These are phyloP conservation scores for Varecia variegata DNA, from an alignment of 2,797 vertebrate genomes.

Conservation along the genomic window DNA sequence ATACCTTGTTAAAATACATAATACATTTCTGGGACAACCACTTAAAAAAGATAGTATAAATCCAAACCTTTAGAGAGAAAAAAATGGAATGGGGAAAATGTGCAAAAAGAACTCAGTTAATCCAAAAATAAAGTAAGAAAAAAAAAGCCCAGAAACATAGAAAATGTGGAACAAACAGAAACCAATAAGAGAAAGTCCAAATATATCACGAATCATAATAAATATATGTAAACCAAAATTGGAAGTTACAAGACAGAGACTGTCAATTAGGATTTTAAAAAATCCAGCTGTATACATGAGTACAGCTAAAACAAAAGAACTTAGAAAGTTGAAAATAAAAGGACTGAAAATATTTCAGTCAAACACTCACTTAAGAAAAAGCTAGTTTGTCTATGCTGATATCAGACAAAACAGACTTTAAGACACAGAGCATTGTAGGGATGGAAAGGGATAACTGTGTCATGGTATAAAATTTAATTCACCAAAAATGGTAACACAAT, in stretches of 20 bases:
- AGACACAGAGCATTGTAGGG: not conserved
- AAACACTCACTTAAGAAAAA: not conserved
- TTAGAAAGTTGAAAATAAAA: not conserved
- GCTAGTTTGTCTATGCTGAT: not conserved
- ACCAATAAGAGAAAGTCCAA: not conserved
- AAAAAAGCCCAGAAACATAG: not conserved
- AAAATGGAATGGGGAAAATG: not conserved
- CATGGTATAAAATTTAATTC: not conserved
- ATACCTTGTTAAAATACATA: not conserved
- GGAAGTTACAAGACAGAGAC: not conserved
- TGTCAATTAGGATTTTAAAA: not conserved
- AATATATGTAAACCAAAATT: not conserved
- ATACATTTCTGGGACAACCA: not conserved
- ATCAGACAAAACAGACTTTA: not conserved
- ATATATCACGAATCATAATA: not conserved
- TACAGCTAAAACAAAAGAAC: not conserved
- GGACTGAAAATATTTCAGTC: not conserved
- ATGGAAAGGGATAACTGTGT: not conserved
- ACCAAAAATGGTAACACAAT: not conserved
- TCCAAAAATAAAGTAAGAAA: not conserved
- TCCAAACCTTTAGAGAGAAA: not conserved
- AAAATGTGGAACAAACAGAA: not conserved
- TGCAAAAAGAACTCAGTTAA: not conserved
- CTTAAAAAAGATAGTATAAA: not conserved
- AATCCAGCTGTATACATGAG: not conserved